Evolutionary conservation across 53 echinoderm and acorn worm species (phyloP), one percentile per base, ranked within the genome.

Genomic region (Luidia sarsii): DNA sequence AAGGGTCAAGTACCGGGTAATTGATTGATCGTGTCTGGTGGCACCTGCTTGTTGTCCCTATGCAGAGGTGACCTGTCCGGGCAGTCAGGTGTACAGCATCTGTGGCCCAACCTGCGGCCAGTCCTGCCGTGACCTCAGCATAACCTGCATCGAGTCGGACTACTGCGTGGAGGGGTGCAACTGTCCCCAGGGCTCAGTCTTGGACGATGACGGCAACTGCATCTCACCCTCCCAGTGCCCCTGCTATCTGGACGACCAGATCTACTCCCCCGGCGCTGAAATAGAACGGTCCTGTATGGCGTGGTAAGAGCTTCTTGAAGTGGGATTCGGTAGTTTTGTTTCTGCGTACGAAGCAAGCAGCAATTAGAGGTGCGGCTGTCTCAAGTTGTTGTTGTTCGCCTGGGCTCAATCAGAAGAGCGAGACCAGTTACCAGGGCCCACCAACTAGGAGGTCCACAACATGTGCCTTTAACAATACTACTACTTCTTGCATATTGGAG

Each of bases 131-230:
- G 90, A 94, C 56, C 80, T 94, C 14, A 75, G 85, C 62, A 48
- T 86, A 7, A 48, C 64, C 21, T 94, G 94, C 45, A 41, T 64
- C 2, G 88, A 91, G 75, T 66, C 79, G 4, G 91, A 94, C 41
- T 88, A 88, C 4, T 94, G 94, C 33, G 80, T 91, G 1, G 94
- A 91, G 57, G 94, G 94, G 18, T 94, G 94, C 50, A 89, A 91
- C 46, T 94, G 94, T 54, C 94, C 94, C 0, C 71, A 75, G 13
- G 86, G 83, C 23, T 82, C 88, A 4, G 94, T 91, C 18, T 68
- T 94, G 61, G 89, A 89, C 8, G 94, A 94, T 28, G 86, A 84
- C 39, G 80, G 86, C 2, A 88, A 94, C 71, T 94, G 94, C 48
- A 88, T 94, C 9, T 50, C 77, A 41, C 88, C 91, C 0, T 16